Base-by-base conservation (phyloP, 2,888 invertebrate genomes). In the Melinopterus prodromus region DNA sequence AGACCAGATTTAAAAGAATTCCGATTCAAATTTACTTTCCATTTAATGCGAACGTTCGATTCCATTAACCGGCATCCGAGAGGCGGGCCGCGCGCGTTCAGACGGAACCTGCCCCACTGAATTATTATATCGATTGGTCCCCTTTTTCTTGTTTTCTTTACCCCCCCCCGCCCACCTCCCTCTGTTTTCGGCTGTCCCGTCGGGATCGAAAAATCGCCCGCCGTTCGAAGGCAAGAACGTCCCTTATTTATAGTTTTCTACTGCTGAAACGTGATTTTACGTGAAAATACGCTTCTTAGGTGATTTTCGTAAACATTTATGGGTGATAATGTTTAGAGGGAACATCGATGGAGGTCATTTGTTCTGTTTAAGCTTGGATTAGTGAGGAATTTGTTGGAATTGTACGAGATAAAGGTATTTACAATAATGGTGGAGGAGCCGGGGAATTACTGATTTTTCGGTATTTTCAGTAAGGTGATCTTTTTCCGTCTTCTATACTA, bases 11-110 rank as follows among this genome's bases (percentile, higher is more conserved):
- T 74, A 74, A 35, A 74, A 35, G 74, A 74, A 74, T 74, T 74
- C 74, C 74, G 74, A 74, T 74, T 74, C 37, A 74, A 74, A 74
- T 74, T 74, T 74, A 74, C 74, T 74, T 74, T 74, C 74, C 35
- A 74, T 74, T 74, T 74, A 74, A 74, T 74, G 37, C 74, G 37
- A 74, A 35, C 15, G 36, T 14, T 35, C 74, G 74, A 74, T 74
- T 74, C 74, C 74, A 74, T 74, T 74, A 74, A 74, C 12, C 36
- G 71, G 12, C 71, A 14, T 71, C 16, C 26, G n/a, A 74, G 53
- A 53, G 53, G 5, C 53, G 53, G 53, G 5, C 0, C 53, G 53
- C 53, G 53, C 53, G 53, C 53, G 53, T 53, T 53, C 12, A 9
- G 5, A 12, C 53, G 53, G 53, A 53, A 53, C 74, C 35, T n/a